Percentiles rank a stretch among this genome's conserved stretches.
Evolutionary conservation across 2,888 invertebrate species (phyloP).

Genomic region (Oasisia sp.): DNA sequence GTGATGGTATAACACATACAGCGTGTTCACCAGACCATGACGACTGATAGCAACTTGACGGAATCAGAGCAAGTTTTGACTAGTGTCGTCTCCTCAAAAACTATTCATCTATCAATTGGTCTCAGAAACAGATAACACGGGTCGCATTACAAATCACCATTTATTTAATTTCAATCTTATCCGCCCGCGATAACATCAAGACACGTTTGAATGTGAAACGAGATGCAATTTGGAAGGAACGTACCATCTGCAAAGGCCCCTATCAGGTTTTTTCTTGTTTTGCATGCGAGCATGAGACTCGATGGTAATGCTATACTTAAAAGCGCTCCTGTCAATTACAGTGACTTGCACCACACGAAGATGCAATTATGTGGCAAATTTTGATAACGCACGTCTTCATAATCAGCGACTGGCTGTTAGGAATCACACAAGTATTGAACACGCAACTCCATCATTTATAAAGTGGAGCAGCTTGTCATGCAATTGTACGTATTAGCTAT

Average conservation of each 20-base stretch:
- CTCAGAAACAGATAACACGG: not conserved
- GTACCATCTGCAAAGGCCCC: not conserved
- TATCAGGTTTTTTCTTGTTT: not conserved
- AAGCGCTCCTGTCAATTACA: not conserved
- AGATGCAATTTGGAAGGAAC: not conserved
- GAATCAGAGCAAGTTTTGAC: not conserved
- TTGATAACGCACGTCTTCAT: not conserved
- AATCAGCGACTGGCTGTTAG: no score
- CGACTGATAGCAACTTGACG: not conserved
- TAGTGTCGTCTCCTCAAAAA: not conserved
- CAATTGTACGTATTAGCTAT: not conserved
- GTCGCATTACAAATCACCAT: not conserved
- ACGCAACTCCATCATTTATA: not conserved
- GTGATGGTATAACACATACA: not conserved
- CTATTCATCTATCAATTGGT: not conserved
- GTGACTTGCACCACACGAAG: not conserved
- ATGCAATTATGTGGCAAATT: not conserved
- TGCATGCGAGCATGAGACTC: not conserved
- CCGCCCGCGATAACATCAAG: not conserved
- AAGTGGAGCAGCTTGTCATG: not conserved
- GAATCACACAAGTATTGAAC: not conserved
- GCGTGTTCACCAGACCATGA: not conserved
- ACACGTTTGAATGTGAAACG: not conserved
- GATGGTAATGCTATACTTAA: not conserved
- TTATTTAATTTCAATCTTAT: slow-evolving; percentile 13